Conservation (phyloP, 2,113 vertebrate species). For the rat (Rattus norvegicus) region GRCr8 NC_086036.1:77824001-77824500, state of each 20-base stretch:
- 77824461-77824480: too few species aligned
- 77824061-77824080: background rate
- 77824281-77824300: background rate
- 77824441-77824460: background rate
- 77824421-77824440: rapidly evolving
- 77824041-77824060: background rate
- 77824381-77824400: background rate
- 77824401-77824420: background rate
- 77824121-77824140: background rate
- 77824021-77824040: background rate
- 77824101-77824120: background rate
- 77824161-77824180: background rate
- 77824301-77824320: background rate
- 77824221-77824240: background rate
- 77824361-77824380: too few species aligned
- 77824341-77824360: rapidly evolving
- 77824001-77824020: background rate
- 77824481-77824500: background rate
- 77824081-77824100: background rate
- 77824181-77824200: too few species aligned
- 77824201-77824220: background rate
- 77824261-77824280: background rate
- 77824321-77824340: background rate
- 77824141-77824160: background rate
- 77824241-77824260: background rate